Percentiles rank a stretch among this genome's conserved stretches.
Conservation (phyloP, 92 coral and sea anemone species). For the Parazoanthus atlanticus region DNA sequence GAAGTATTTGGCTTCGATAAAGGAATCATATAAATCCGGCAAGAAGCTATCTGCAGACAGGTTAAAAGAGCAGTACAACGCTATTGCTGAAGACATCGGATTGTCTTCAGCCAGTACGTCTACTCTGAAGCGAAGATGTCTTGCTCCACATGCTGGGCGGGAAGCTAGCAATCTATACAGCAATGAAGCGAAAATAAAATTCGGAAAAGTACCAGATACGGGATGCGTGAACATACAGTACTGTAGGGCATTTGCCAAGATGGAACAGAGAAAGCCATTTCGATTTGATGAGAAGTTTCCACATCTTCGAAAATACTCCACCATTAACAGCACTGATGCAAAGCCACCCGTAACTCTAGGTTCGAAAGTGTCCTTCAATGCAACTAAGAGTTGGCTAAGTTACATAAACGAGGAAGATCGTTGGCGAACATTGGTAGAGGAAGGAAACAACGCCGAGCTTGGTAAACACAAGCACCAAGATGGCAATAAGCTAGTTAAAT, state of each 20-base stretch:
- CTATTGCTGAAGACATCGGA: no score
- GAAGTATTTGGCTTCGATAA: conserved; percentile 4
- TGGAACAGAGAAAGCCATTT: conserved; percentile 50
- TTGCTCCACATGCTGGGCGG: conserved; percentile 44
- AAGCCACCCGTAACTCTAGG: conserved; percentile 60
- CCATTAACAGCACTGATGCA: conserved; percentile 51
- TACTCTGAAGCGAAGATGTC: not conserved
- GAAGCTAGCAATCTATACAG: conserved; percentile 34
- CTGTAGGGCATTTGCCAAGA: conserved; percentile 45
- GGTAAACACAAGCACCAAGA: not conserved
- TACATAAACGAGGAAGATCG: conserved; percentile 51
- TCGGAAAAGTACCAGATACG: conserved; percentile 45
- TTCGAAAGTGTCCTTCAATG: conserved; percentile 53
- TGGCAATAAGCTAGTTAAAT: not conserved
- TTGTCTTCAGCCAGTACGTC: no score
- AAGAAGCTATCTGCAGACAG: no score
- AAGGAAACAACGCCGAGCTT: conserved; percentile 3
- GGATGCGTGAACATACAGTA: conserved; percentile 44
- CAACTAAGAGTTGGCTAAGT: conserved; percentile 18
- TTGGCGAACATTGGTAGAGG: conserved; percentile 48
- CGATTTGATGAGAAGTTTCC: conserved; percentile 43
- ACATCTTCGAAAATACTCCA: conserved; percentile 38
- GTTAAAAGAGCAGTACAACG: no score
- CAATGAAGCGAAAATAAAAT: conserved; percentile 42
- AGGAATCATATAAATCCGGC: no score